Evolutionary conservation across 2,888 invertebrate genomes (phyloP), one percentile per base, ranked within the genome.

Genomic region (Masnerella sp.): DNA sequence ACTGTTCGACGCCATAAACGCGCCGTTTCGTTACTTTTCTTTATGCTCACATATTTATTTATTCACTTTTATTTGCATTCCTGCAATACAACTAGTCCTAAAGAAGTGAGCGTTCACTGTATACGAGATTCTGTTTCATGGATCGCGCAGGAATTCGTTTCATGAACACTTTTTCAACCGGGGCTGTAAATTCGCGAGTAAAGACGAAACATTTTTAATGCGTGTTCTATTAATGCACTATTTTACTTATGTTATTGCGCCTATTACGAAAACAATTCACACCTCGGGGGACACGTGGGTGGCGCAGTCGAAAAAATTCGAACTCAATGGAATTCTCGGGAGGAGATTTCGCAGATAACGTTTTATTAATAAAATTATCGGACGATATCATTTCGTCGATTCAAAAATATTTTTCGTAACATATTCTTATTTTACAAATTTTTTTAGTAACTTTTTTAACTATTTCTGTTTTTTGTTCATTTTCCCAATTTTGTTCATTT

Each of bases 41-140:
- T 64, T 64, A 70, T 56, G 67, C 61, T 73, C 73, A 67, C 68
- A 68, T 68, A 74, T 74, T 74, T 74, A 74, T 74, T 74, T 74
- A 69, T 69, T 65, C 69, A 69, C 59, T 74, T 74, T 74, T 74
- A 73, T 73, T 73, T 56, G 73, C 73, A 73, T 73, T 69, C 68
- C 59, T 43, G 59, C 64, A 68, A 64, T 69, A 64, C 69, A 69
- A 64, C 69, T 74, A 64, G 68, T 69, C 68, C 64, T 74, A 65
- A 74, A 64, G 64, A 59, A 58, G 47, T 42, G 59, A 45, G 52
- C 58, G 52, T 54, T 69, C 64, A 69, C 69, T 64, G 68, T 68
- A 68, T 52, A 45, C 61, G 40, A 65, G 65, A 52, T 61, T 72
- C 65, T 40, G 72, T 72, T 65, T 43, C 72, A 47, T 22, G 59